Evolutionary conservation across 2,797 vertebrate genomes (phyloP).

Genomic region (Catamblyrhynchus diadema): DNA sequence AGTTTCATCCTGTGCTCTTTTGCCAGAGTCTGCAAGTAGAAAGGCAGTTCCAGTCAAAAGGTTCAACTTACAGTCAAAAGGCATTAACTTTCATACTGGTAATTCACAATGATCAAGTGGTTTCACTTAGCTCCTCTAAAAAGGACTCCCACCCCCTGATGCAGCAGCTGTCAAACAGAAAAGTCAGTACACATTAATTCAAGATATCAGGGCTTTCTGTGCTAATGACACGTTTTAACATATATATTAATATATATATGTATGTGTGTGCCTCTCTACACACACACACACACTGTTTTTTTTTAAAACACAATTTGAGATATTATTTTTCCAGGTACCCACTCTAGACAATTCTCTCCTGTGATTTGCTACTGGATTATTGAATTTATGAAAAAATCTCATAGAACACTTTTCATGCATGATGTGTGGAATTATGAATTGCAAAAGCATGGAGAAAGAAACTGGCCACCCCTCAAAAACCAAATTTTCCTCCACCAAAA

Average conservation of each 20-base stretch:
- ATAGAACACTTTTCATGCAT: not conserved
- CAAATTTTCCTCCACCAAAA: not conserved
- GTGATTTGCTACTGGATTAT: not conserved
- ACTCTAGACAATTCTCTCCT: not conserved
- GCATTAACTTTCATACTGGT: not conserved
- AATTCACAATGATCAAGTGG: not conserved
- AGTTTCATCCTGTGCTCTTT: constrained; percentile 82
- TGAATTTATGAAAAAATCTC: not conserved
- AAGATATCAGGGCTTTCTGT: not conserved
- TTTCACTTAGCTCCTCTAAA: not conserved
- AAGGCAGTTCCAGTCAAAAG: constrained; percentile 13
- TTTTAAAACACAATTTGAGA: not conserved
- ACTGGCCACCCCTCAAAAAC: accelerated
- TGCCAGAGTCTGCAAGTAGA: constrained; percentile 72
- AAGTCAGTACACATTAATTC: not conserved
- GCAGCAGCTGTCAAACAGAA: not conserved
- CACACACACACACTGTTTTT: not conserved
- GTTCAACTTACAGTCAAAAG: not conserved
- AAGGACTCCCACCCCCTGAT: not conserved
- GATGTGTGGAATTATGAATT: not conserved
- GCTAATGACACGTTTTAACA: not conserved
- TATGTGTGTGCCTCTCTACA: not conserved
- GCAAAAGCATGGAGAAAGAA: not conserved
- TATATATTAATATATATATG: not conserved
- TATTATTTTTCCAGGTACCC: not conserved